Conservation (phyloP, 1,140 invertebrate species). For the Goniozus legneri region DNA sequence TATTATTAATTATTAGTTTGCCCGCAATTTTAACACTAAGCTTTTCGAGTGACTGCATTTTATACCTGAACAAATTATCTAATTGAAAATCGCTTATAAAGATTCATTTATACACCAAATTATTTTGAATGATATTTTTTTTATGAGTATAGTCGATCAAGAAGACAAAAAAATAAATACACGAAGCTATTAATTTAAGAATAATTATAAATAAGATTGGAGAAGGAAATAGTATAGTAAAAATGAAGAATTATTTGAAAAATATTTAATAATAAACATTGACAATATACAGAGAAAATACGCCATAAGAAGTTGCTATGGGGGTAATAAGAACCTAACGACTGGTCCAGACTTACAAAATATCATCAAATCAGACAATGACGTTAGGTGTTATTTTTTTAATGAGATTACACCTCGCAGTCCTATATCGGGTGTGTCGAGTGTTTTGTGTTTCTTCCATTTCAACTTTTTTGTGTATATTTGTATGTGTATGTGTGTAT, state of each 20-base stretch:
- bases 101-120: too few relatives aligned
- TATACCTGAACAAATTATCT: too few relatives aligned
- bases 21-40: too few relatives aligned
- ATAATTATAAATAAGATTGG: background rate
- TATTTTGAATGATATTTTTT: too few relatives aligned
- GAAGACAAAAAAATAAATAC: background rate
- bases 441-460: conserved; percentile 32
- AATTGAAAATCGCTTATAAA: too few relatives aligned
- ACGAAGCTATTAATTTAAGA: background rate
- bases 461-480: too few relatives aligned
- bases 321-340: conserved; percentile 52
- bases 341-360: conserved; percentile 53
- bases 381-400: conserved; percentile 43
- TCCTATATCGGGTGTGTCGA: too few relatives aligned
- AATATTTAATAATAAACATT: conserved; percentile 56
- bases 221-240: background rate
- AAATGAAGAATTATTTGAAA: conserved; percentile 47
- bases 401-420: conserved; percentile 31
- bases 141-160: too few relatives aligned
- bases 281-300: conserved; percentile 55
- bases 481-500: too few relatives aligned
- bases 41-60: too few relatives aligned
- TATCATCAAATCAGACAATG: conserved; percentile 51
- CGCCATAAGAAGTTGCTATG: conserved; percentile 52
- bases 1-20: too few relatives aligned